Evolutionary conservation across 2,888 invertebrate genomes (phyloP), one percentile per base, ranked within the genome.

Genomic region (Hypolimnas misippus): DNA sequence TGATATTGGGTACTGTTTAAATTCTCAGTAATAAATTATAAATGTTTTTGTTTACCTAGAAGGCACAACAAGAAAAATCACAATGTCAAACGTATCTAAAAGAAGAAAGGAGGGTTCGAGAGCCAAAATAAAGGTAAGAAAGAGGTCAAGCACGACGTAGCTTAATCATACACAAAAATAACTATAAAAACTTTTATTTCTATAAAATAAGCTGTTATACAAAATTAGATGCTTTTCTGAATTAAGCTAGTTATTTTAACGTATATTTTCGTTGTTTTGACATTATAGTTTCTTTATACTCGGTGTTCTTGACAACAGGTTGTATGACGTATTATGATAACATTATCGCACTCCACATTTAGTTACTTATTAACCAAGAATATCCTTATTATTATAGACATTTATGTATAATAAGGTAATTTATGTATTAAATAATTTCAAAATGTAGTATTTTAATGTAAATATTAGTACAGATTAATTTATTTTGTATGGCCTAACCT

Each of bases 31-130:
- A 29, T 16, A 16, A 25, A 56, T 31, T 25, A 38, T 56, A 51
- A 25, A 61, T 51, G 25, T 31, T 19, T 10, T 25, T 17, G 21
- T 42, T 56, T 16, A 35, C 29, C 14, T 29, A 50, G 29, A 38
- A 53, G 38, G 38, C 35, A 17, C 0, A 25, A 19, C 16, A 19
- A 12, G 21, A 52, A 60, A 21, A 42, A n/a, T 19, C 62, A 69
- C 46, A 65, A 93, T 93, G 93, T 92, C 92, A 14, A 93, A 86
- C 76, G 84, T 93, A 79, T 93, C 93, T n/a, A 93, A 91, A 73
- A 82, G 92, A 72, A 89, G 84, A 78, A 91, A 84, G 73, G 91
- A 92, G 68, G 89, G 90, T 62, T 84, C 91, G 31, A 89, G 83
- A 75, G 76, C 88, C 77, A 92, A 91, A 82, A 90, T 93, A 74